Evolutionary conservation across 2,888 invertebrate species (phyloP), one percentile per base, ranked within the genome.

Genomic region (Amblyteles armatorius): DNA sequence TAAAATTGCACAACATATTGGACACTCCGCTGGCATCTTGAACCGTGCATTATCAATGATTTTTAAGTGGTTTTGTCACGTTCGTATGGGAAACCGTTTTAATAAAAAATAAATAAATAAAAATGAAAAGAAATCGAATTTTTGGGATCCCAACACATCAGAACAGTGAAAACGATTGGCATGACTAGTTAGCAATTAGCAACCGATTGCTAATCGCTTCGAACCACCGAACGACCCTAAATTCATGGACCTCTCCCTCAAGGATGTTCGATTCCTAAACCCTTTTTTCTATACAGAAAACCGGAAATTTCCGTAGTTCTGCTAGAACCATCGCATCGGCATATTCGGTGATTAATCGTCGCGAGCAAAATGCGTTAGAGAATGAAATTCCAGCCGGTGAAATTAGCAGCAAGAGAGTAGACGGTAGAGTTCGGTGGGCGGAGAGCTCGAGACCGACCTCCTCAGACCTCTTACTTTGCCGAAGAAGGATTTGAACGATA

Each of bases 41-140:
- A 63, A 29, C 44, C 77, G 16, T 16, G 36, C n/a, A 19, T 71
- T 65, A 36, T 65, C 65, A 26, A 77, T 82, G 60, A 77, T 77
- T 57, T n/a, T 33, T 3, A 16, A 33, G 26, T n/a, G n/a, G 22
- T 60, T 13, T 19, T 11, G 9, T 9, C 60, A 4, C 11, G 33
- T 69, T 16, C 16, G 16, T 26, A 50, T 1, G 19, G 7, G 16
- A 69, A 29, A 19, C 26, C 1, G 19, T 16, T 48, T 4, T 3
- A 9, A 33, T 33, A 16, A 16, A 26, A 26, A 44, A 48, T 13
- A 67, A 22, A 55, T 4, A 22, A 57, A 1, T 11, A 26, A 16
- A 4, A 3, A 4, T 48, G 5, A 11, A 40, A 33, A 33, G 6
- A 33, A 11, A 40, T 40, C 40, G 2, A 6, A 40, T 48, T 48